Percentiles rank a stretch among this genome's conserved stretches.
phyloP scores from a whole-genome alignment of 1,140 invertebrate genomes.

The Nymphalis io region DNA sequence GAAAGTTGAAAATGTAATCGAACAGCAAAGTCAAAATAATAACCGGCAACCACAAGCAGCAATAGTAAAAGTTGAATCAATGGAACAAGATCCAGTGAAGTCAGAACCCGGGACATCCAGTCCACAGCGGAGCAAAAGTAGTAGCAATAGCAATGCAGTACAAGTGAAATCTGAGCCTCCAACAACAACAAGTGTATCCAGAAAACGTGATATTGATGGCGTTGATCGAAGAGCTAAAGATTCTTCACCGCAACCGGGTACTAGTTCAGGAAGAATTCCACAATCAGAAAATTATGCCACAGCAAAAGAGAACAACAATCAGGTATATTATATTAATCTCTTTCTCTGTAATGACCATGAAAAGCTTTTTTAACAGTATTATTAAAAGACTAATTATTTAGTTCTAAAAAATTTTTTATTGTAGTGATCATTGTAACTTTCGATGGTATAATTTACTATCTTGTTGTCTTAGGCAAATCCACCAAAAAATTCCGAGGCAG shows the following conservation, averaged over 20 bases:
- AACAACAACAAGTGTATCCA: constrained; percentile 18
- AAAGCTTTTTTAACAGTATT: no score
- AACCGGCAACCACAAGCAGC: constrained; percentile 22
- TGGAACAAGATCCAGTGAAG: constrained; percentile 28
- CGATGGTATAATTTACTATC: neutral
- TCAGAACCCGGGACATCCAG: constrained; percentile 21
- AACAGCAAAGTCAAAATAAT: constrained; percentile 5
- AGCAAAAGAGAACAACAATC: constrained; percentile 30
- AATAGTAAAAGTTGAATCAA: constrained; percentile 36
- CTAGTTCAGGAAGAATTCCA: constrained; percentile 49
- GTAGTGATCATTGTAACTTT: no score
- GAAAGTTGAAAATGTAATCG: constrained; percentile 44
- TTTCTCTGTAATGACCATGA: neutral
- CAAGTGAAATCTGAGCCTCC: constrained; percentile 55
- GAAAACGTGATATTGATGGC: constrained; percentile 50
- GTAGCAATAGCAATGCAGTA: constrained; percentile 38
- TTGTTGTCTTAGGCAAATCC: constrained; percentile 5
- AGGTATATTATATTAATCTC: constrained; percentile 32
- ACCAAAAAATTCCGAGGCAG: constrained; percentile 1
- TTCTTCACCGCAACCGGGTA: constrained; percentile 64
- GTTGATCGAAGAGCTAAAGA: constrained; percentile 51
- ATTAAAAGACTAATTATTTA: no score
- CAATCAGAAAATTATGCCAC: constrained; percentile 40
- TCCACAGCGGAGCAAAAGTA: constrained; percentile 34
- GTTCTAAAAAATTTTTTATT: neutral